Conservation (phyloP, 2,113 vertebrate genomes). For the Melanerpes formicivorus region DNA sequence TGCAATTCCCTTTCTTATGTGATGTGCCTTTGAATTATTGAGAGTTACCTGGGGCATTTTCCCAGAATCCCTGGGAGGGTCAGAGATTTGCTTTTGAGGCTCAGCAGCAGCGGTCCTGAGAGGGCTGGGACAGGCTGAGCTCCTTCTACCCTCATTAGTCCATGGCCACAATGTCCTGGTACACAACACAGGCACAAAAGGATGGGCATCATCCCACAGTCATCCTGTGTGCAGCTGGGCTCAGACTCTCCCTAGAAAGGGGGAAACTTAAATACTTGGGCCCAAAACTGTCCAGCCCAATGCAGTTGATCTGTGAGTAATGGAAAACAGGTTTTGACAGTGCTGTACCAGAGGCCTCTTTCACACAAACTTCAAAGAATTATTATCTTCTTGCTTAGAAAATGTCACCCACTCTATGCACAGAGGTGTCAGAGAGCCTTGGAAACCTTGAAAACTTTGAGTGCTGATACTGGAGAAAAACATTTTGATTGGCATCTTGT, state of each 20-base stretch:
- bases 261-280: background rate
- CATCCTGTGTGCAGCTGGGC: background rate
- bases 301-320: background rate
- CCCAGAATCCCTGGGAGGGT: background rate
- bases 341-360: background rate
- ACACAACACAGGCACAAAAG: background rate
- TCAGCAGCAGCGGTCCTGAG: background rate
- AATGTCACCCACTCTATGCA: rapidly evolving
- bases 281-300: background rate
- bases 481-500: background rate
- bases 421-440: background rate
- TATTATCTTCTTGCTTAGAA: background rate
- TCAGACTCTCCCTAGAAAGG: background rate
- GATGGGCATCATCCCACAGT: background rate
- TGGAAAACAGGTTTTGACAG: slow-evolving; percentile 14
- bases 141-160: background rate
- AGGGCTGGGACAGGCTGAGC: background rate
- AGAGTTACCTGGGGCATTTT: background rate
- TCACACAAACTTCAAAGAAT: background rate
- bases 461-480: background rate
- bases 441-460: background rate
- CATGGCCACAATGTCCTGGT: background rate
- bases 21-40: background rate
- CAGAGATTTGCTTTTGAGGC: background rate
- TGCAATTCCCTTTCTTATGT: background rate